phyloP scores from a whole-genome alignment of 2,797 vertebrate genomes.

The Parauchenoglanis punctatus region DNA sequence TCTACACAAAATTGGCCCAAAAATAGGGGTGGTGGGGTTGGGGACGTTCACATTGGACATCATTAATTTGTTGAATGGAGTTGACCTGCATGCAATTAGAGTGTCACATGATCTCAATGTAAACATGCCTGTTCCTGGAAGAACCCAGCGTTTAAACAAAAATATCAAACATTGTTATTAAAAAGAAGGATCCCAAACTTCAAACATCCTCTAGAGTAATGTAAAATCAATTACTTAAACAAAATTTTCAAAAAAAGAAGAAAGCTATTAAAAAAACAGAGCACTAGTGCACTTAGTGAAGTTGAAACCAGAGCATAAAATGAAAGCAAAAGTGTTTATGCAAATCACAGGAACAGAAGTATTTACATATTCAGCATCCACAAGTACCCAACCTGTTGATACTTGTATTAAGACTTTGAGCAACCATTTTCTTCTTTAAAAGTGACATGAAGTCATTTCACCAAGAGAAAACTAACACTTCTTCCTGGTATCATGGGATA shows the following conservation, averaged over 20 bases:
- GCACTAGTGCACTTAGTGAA: background rate
- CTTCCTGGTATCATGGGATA: background rate
- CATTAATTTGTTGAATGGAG: too few relatives aligned
- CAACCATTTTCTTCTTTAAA: background rate
- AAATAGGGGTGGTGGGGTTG: too few relatives aligned
- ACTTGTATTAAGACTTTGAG: background rate
- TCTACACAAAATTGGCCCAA: background rate
- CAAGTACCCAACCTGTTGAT: background rate
- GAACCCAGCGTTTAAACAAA: background rate
- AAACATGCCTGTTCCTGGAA: background rate
- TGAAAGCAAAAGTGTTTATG: background rate
- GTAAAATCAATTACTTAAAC: background rate
- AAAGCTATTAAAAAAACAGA: too few relatives aligned
- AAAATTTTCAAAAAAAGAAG: too few relatives aligned
- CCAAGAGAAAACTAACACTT: background rate
- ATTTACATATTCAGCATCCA: background rate
- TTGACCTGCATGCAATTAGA: too few relatives aligned
- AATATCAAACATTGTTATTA: background rate
- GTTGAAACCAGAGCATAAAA: background rate
- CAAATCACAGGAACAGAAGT: background rate
- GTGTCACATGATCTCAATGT: background rate
- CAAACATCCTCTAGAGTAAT: background rate
- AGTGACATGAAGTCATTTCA: background rate
- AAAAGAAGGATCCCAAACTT: background rate
- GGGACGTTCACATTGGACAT: too few relatives aligned